Evolutionary conservation across 1,140 invertebrate species (phyloP).

Genomic region (Popillia japonica): DNA sequence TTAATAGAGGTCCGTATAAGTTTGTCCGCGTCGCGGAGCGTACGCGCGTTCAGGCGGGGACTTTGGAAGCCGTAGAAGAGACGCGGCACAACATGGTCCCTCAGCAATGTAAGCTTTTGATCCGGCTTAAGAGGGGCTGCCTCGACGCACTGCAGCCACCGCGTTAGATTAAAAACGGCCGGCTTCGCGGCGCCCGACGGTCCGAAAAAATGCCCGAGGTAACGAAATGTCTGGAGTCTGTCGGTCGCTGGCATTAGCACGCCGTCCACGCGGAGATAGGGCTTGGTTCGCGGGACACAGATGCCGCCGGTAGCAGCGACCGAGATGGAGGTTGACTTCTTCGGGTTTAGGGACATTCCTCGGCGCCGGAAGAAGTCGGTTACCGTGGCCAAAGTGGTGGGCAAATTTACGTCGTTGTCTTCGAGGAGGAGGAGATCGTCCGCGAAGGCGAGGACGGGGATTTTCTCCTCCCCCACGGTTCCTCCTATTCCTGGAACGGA

Average conservation of each 20-base stretch:
- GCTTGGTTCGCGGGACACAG: not conserved
- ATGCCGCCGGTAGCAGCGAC: not conserved
- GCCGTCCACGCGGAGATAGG: not conserved
- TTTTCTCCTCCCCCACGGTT: conserved; percentile 56
- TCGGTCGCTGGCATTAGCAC: not conserved
- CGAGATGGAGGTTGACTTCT: conserved; percentile 29
- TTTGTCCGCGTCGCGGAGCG: conserved; percentile 35
- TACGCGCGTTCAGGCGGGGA: too few relatives aligned
- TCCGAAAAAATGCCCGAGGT: conserved; percentile 24
- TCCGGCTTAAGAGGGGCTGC: conserved; percentile 38
- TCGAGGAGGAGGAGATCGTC: conserved; percentile 54
- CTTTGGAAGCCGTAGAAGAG: conserved; percentile 2
- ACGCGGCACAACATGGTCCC: not conserved
- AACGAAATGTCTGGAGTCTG: not conserved
- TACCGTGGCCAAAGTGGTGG: not conserved
- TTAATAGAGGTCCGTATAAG: not conserved
- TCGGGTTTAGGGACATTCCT: conserved; percentile 40
- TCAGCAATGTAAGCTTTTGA: conserved; percentile 37
- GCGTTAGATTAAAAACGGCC: conserved; percentile 8
- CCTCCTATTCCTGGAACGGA: conserved; percentile 50
- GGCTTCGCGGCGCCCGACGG: not conserved
- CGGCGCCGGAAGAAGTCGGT: not conserved
- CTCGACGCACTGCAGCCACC: not conserved
- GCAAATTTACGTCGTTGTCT: not conserved
- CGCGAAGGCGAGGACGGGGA: conserved; percentile 49